Evolutionary conservation across 2,113 vertebrate genomes (phyloP).

Genomic region (Hippocampus zosterae): DNA sequence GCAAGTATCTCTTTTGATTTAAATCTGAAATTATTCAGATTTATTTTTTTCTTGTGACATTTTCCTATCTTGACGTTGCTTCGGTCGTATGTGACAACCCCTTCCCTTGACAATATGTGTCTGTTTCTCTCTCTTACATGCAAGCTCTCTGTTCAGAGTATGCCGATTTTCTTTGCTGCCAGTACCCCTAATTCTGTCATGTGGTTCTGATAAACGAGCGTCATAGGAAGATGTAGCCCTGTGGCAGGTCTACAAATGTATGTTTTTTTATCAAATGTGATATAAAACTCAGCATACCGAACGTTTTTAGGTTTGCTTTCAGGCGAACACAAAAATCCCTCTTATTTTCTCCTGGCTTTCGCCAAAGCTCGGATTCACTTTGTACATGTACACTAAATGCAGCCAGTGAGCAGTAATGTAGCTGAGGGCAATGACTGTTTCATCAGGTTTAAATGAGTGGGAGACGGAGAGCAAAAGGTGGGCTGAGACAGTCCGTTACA

Average conservation of each 20-base stretch:
- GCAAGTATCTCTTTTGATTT: neutral
- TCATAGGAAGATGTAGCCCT: conserved; percentile 48
- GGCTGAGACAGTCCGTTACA: conserved; percentile 22
- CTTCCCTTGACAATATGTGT: neutral
- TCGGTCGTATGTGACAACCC: neutral
- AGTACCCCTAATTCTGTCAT: conserved; percentile 42
- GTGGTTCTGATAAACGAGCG: conserved; percentile 55
- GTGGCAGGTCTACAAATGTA: conserved; percentile 30
- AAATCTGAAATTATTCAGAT: neutral
- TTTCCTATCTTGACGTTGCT: neutral
- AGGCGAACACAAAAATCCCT: conserved; percentile 55
- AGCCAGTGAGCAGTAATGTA: conserved; percentile 50
- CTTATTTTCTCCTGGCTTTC: conserved; percentile 38
- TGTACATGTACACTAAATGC: conserved; percentile 24
- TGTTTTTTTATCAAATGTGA: conserved; percentile 51
- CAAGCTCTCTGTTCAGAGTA: conserved; percentile 24
- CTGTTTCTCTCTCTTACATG: conserved; percentile 4
- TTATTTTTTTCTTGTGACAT: neutral
- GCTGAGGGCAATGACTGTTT: conserved; percentile 47
- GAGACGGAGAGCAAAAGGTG: conserved; percentile 36
- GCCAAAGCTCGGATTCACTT: conserved; percentile 8
- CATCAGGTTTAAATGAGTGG: conserved; percentile 36
- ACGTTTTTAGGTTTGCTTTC: conserved; percentile 51
- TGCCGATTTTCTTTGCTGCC: conserved; percentile 25
- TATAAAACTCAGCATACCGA: conserved; percentile 54